Evolutionary conservation across 2,797 vertebrate genomes (phyloP).

Genomic region (Thalassophryne amazonica): DNA sequence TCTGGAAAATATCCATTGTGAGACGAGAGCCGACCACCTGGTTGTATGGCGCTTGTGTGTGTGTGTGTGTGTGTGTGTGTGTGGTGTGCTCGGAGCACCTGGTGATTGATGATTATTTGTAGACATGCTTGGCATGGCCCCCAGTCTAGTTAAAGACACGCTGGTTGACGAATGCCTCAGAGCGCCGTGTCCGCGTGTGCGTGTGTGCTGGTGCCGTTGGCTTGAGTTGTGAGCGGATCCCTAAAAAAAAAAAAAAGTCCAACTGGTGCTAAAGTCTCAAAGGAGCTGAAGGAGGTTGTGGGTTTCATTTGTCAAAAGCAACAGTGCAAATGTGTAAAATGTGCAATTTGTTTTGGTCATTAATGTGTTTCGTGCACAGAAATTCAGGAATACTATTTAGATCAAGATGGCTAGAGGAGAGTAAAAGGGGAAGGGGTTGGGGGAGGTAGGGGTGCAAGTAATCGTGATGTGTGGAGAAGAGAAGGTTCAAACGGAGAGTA

Average conservation of each 20-base stretch:
- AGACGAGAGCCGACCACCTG: constrained; percentile 58
- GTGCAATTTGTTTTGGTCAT: background rate
- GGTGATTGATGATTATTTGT: constrained; percentile 68
- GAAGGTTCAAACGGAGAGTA: constrained; percentile 23
- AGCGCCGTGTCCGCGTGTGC: constrained; percentile 1
- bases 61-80: constrained; percentile 14
- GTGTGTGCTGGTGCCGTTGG: constrained; percentile 8
- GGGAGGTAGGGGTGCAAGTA: background rate
- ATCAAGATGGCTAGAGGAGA: too few relatives aligned
- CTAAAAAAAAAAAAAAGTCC: background rate
- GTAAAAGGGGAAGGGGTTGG: background rate
- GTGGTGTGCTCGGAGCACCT: constrained; percentile 16
- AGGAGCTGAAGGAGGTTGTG: background rate
- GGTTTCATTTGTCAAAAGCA: background rate
- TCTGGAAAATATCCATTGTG: constrained; percentile 61
- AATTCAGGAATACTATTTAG: too few relatives aligned
- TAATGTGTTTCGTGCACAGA: background rate
- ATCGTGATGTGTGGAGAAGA: constrained; percentile 7
- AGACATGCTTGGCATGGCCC: constrained; percentile 58
- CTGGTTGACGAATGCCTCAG: constrained; percentile 52
- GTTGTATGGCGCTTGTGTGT: constrained; percentile 12
- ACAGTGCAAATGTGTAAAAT: background rate
- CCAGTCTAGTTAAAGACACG: constrained; percentile 53
- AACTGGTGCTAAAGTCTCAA: background rate
- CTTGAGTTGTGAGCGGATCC: constrained; percentile 6